Percentiles rank a stretch among this genome's conserved stretches.
Conservation (phyloP, 2,888 invertebrate species). For the Chouioia cunea region DNA sequence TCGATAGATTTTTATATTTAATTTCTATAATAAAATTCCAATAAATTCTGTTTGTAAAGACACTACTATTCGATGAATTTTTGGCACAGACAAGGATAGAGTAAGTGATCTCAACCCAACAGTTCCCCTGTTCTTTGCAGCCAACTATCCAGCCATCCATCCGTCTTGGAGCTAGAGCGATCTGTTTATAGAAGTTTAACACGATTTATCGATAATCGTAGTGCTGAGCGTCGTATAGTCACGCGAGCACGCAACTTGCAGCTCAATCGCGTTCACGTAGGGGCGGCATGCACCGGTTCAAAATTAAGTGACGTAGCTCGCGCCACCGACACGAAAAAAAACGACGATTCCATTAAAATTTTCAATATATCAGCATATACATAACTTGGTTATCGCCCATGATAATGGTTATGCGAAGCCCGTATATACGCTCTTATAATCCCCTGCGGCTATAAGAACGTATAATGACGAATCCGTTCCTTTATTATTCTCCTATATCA, state of each 20-base stretch:
- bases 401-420: too few species aligned
- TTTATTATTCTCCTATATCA: slow-evolving; percentile 45
- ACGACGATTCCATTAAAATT: too few species aligned
- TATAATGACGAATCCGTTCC: slow-evolving; percentile 39
- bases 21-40: too few species aligned
- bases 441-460: slow-evolving; percentile 15
- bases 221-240: slow-evolving; percentile 12
- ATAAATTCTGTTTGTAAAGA: too few species aligned
- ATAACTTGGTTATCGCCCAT: too few species aligned
- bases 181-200: slow-evolving; percentile 38
- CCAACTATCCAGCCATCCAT: not conserved
- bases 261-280: not conserved
- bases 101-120: too few species aligned
- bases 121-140: too few species aligned
- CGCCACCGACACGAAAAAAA: not conserved
- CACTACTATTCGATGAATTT: too few species aligned
- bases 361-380: too few species aligned
- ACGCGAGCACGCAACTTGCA: slow-evolving; percentile 15
- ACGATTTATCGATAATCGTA: slow-evolving; percentile 38
- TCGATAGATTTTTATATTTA: too few species aligned
- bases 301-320: not conserved
- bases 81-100: too few species aligned
- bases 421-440: too few species aligned
- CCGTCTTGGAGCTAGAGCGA: slow-evolving; percentile 1
- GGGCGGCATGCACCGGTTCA: not conserved